Evolutionary conservation across 2,888 invertebrate species (phyloP).

Genomic region (Phyto melanocephala): DNA sequence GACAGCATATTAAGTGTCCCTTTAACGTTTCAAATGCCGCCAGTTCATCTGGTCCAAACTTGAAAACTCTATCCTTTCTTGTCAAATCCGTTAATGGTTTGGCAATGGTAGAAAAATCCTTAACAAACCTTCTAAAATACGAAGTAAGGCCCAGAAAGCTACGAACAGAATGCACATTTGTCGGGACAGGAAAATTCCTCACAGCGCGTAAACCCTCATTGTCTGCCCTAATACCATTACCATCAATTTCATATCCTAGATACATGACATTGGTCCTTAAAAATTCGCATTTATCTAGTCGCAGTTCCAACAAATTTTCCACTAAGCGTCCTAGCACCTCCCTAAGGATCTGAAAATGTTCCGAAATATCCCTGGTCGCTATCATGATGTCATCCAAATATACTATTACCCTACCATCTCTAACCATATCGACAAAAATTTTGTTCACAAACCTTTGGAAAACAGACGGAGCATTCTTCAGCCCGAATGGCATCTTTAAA

Average conservation of each 20-base stretch:
- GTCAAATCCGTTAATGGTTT: no score
- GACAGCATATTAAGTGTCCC: background rate
- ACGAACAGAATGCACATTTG: background rate
- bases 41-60: background rate
- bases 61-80: background rate
- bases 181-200: no score
- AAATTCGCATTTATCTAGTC: no score
- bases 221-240: conserved; percentile 44
- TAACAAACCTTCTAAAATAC: no score
- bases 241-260: conserved; percentile 49
- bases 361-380: conserved; percentile 15
- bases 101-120: background rate
- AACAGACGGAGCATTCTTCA: no score
- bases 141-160: background rate
- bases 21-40: background rate
- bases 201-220: conserved; percentile 1
- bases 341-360: conserved; percentile 33
- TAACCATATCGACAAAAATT: no score
- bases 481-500: conserved; percentile 57
- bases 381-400: no score
- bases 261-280: conserved; percentile 22
- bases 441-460: no score
- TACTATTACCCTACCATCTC: no score
- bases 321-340: conserved; percentile 30
- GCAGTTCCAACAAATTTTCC: conserved; percentile 24